Conservation (phyloP, 2,888 invertebrate species). For the Maniola hyperantus region DNA sequence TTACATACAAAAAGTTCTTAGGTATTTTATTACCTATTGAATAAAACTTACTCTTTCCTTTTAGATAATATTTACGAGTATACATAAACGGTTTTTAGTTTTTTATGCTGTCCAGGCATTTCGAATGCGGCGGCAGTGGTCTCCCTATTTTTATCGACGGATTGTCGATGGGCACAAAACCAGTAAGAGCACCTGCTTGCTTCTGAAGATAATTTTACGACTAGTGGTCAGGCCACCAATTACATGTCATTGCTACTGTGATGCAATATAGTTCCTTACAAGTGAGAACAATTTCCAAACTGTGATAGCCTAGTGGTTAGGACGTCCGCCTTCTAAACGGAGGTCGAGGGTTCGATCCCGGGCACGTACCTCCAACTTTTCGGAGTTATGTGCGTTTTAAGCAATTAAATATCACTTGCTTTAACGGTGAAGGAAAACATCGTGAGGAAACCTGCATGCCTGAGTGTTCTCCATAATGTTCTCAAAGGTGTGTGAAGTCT, state of each 20-base stretch:
- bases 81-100: conserved; percentile 7
- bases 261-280: conserved; percentile 44
- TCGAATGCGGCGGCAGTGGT: conserved; percentile 9
- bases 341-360: too few relatives aligned
- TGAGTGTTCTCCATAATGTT: too few relatives aligned
- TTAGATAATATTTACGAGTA: conserved; percentile 18
- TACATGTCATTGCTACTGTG: conserved; percentile 55
- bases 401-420: too few relatives aligned
- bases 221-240: conserved; percentile 54
- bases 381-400: too few relatives aligned
- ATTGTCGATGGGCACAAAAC: conserved; percentile 44
- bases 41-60: conserved; percentile 6
- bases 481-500: too few relatives aligned
- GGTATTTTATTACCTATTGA: conserved; percentile 4
- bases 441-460: too few relatives aligned
- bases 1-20: background rate
- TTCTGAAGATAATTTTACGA: conserved; percentile 60
- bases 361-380: too few relatives aligned
- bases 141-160: conserved; percentile 38
- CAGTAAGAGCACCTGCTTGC: conserved; percentile 59
- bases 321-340: too few relatives aligned
- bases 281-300: background rate
- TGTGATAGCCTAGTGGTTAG: background rate
- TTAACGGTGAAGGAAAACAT: too few relatives aligned
- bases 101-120: conserved; percentile 2